Evolutionary conservation across 2,888 invertebrate genomes (phyloP).

Genomic region (Eilema caniola): DNA sequence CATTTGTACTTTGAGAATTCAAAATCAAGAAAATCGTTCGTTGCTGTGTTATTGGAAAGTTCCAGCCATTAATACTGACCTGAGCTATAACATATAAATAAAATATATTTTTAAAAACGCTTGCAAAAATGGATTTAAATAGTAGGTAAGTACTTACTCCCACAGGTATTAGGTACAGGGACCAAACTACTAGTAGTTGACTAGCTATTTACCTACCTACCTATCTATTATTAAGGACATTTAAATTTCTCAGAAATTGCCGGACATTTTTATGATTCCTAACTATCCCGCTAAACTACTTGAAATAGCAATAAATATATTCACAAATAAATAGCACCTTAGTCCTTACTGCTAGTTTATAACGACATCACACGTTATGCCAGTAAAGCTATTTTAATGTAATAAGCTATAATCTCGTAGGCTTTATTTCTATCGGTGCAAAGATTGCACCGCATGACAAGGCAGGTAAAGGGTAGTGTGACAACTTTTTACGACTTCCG

Average conservation of each 20-base stretch:
- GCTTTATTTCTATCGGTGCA: not conserved
- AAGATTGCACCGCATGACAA: slow-evolving; percentile 27
- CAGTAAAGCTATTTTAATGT: not conserved
- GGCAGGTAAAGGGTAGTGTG: slow-evolving; percentile 27
- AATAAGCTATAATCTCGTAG: not conserved
- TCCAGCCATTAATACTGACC: too few species aligned
- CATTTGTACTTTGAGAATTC: not conserved
- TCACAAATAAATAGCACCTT: not conserved
- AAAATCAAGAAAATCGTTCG: not conserved
- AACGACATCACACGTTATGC: not conserved
- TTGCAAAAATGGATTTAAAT: too few species aligned
- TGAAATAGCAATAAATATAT: not conserved
- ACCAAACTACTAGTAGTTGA: too few species aligned
- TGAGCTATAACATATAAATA: too few species aligned
- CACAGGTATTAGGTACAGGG: too few species aligned
- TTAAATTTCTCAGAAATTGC: not conserved
- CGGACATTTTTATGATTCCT: not conserved
- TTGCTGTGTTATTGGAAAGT: too few species aligned
- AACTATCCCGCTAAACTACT: not conserved
- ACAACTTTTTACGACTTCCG: slow-evolving; percentile 15
- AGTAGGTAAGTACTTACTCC: too few species aligned
- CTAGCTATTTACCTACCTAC: not conserved
- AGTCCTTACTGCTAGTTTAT: not conserved
- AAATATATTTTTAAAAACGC: too few species aligned
- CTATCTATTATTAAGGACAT: not conserved